phyloP scores from a whole-genome alignment of 2,113 vertebrate genomes.

The Struthio camelus region DNA sequence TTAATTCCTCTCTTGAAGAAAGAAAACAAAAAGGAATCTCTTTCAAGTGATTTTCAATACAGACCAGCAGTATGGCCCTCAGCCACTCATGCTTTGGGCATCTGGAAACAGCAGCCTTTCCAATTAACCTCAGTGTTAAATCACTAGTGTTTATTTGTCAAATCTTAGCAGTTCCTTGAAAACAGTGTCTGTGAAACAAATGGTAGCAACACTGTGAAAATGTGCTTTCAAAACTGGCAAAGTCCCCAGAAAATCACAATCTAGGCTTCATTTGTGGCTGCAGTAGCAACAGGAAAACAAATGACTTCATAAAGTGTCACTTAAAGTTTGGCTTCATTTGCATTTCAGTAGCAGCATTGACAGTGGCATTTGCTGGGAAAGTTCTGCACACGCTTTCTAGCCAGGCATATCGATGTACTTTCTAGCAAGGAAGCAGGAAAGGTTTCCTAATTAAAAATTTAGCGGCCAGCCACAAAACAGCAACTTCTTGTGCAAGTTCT shows the following conservation, averaged over 20 bases:
- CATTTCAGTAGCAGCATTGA: background rate
- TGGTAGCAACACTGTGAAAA: background rate
- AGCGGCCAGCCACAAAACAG: background rate
- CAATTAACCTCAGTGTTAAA: background rate
- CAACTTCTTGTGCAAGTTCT: background rate
- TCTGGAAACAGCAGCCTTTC: background rate
- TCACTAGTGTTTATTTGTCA: background rate
- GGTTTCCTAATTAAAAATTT: background rate
- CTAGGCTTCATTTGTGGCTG: background rate
- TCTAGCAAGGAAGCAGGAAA: background rate
- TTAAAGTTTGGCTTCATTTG: background rate
- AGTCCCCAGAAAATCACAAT: background rate
- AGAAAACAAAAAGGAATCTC: background rate
- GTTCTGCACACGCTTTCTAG: background rate
- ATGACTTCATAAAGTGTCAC: background rate
- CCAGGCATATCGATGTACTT: background rate
- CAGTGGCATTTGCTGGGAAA: background rate
- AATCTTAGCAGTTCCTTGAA: background rate
- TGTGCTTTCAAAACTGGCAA: background rate
- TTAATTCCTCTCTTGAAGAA: background rate
- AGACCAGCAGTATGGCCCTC: background rate
- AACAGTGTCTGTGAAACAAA: background rate
- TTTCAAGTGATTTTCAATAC: background rate
- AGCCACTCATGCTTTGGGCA: background rate
- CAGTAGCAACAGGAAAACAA: background rate